Evolutionary conservation across 2,888 invertebrate species (phyloP), one percentile per base, ranked within the genome.

Genomic region (Euzophera pinguis): DNA sequence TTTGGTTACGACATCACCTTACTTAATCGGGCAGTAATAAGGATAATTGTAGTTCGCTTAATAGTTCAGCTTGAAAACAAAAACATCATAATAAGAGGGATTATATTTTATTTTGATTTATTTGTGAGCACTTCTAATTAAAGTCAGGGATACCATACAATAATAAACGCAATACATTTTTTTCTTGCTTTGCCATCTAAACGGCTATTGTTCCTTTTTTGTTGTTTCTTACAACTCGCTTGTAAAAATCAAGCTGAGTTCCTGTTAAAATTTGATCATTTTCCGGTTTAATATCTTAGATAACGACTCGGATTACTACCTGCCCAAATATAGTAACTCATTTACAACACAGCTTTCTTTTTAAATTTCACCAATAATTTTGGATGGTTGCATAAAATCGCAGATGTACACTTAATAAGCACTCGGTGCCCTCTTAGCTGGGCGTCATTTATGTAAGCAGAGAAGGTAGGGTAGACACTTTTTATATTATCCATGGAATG

Each of bases 361-460:
- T 50, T 27, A 32, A 49, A 49, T 27, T 39, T 35, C 47, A 17
- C 47, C 7, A 38, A 49, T 39, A 49, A 50, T 50, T 39, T 39
- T 41, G 27, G 14, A 29, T 39, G 49, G 29, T 50, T 50, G 39
- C 49, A 50, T 50, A 39, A 50, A 50, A 50, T 32, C 29, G 12
- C 22, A 13, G 55, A 56, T 55, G 56, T 60, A 61, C 61, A 63
- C 55, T 53, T 61, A 57, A 61, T 58, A 59, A 59, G 51, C 63
- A 56, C 64, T 63, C 66, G 62, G 57, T 59, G 43, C 67, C 68
- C 64, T 61, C 56, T 65, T 57, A 58, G 60, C 55, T 56, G 58
- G 64, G 65, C 61, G 64, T 70, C 74, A 76, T 78, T 76, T 75
- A 71, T 62, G 64, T 57, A 70, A 73, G 53, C 59, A 58, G 6